Evolutionary conservation across 2,113 vertebrate genomes (phyloP), one percentile per base, ranked within the genome.

Genomic region (Amia ocellicauda): DNA sequence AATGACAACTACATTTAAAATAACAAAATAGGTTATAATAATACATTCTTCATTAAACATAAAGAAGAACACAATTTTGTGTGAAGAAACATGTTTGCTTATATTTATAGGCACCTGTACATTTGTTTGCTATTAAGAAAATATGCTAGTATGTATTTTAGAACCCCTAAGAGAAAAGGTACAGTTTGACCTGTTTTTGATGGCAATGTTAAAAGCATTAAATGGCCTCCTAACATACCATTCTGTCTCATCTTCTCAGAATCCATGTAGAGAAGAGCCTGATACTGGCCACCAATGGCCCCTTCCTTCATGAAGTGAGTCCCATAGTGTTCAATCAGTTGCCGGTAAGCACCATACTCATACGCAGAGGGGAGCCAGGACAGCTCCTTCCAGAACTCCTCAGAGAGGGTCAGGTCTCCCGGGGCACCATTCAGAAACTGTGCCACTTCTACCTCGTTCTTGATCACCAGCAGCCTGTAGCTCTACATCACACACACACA

Each of bases 251-350:
- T 66, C 31, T 79, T 83, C 7, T 88, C 82, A 3, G 72, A 78
- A 62, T 94, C 87, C 19, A 95, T 13, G 67, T 93, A 85, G 82
- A 96, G 82, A 14, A 97, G 40, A 68, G 85, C 80, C 74, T 83
- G 88, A 71, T 97, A 97, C 68, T 88, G 80, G 63, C 96, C 96
- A 68, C 96, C 96, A 9, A 99, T 85, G 13, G 92, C 89, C 54
- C 95, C 96, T 63, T 95, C 93, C 0, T 91, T 87, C 27, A 98
- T 75, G 75, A 91, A 99, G 69, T 98, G 95, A 7, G 94, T 98
- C 22, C 95, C 95, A 20, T 91, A 98, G 3, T 2, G 75, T 40
- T 94, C 85, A 2, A 98, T 87, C 24, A 98, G 52, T 59, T 61
- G 77, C 57, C 85, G 80, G 78, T 98, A 98, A 23, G 78, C 9